Base-by-base conservation (phyloP, 2,888 invertebrate species). In the Antitype chi region DNA sequence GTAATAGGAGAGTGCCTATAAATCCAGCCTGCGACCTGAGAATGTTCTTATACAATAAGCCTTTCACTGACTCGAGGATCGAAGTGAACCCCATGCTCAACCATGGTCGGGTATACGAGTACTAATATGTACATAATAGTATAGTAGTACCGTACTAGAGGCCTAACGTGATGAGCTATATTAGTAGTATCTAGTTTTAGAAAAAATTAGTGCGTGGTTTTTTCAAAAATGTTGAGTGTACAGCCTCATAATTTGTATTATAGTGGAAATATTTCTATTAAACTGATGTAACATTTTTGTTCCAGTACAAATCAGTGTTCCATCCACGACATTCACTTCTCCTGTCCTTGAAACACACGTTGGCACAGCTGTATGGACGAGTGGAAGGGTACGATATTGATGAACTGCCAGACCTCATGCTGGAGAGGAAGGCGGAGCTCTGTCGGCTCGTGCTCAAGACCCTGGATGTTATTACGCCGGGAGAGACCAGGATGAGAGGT, bases 331-430 rank as follows among this genome's bases (percentile, higher is more conserved):
- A 99, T 93, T 97, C 98, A 20, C 97, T 98, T 77, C 97, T 98
- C 88, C 97, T 97, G 0, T 97, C 97, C 2, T 89, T 98, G 25
- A 97, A 98, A 86, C 97, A 98, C 89, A 97, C 97, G 32, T 95
- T 99, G 75, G 97, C 97, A 23, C 98, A 98, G 93, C 96, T 98
- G 92, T 98, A 98, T 90, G 98, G 99, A 0, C 97, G 98, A 71
- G 97, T 98, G 1, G 97, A 97, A 76, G 98, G 98, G 23, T 98
- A 98, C 91, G 94, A 95, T 60, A 94, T 98, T 85, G 97, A 98
- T 49, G 98, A 98, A 85, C 95, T 98, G 62, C 98, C 98, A 0
- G 98, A 98, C 93, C 93, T 98, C 3, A 95, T 98, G 85, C 95
- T 98, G 78, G 98, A 98, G 90, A 97, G 98, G 69, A 99, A 98